Evolutionary conservation across 1,140 invertebrate genomes (phyloP).

Genomic region (Delia radicum): DNA sequence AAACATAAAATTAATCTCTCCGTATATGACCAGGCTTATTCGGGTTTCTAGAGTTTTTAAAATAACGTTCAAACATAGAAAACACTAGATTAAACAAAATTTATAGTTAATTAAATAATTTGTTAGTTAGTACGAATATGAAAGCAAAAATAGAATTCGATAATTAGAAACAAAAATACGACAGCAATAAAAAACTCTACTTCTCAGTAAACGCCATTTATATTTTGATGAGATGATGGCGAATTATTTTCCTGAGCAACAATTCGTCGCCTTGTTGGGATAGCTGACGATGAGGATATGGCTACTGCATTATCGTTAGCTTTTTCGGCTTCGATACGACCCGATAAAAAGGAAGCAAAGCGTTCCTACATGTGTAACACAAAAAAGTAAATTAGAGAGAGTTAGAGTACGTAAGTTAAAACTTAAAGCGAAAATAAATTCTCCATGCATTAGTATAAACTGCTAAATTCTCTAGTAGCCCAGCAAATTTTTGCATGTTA

Average conservation of each 20-base stretch:
- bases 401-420: too few relatives aligned
- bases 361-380: conserved; percentile 38
- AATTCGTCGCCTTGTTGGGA: conserved; percentile 39
- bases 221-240: conserved; percentile 48
- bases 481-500: too few relatives aligned
- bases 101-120: conserved; percentile 7
- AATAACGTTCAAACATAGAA: background rate
- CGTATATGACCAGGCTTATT: background rate
- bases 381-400: background rate
- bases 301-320: conserved; percentile 36
- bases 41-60: background rate
- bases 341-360: conserved; percentile 48
- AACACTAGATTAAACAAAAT: background rate
- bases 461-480: too few relatives aligned
- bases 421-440: too few relatives aligned
- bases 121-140: conserved; percentile 43
- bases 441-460: too few relatives aligned
- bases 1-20: too few relatives aligned
- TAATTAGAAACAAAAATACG: conserved; percentile 53
- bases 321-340: conserved; percentile 53
- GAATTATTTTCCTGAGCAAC: conserved; percentile 38
- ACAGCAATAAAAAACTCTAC: conserved; percentile 47
- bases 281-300: conserved; percentile 27
- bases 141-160: conserved; percentile 50
- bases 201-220: conserved; percentile 54